phyloP scores from a whole-genome alignment of 2,888 invertebrate genomes.

The Drosophila pseudotalamancana region DNA sequence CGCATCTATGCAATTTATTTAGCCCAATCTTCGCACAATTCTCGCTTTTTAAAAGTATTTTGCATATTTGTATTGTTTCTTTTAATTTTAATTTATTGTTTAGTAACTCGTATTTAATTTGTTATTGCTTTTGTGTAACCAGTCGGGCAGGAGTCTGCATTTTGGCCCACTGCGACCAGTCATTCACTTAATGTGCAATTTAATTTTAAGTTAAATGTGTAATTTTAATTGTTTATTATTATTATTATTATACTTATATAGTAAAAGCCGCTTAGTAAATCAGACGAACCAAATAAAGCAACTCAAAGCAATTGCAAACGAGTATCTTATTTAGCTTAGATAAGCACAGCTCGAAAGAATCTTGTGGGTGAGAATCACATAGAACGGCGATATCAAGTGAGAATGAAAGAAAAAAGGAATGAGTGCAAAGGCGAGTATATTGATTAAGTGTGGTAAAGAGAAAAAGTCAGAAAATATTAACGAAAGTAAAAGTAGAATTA shows the following conservation, averaged over 20 bases:
- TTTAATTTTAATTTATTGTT: constrained; percentile 25
- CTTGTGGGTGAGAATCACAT: background rate
- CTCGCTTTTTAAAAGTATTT: constrained; percentile 68
- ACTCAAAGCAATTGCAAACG: constrained; percentile 28
- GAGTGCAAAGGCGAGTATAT: no score
- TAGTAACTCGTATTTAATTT: constrained; percentile 33
- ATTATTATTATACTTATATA: constrained; percentile 33
- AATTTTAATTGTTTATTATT: constrained; percentile 52
- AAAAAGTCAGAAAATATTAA: background rate
- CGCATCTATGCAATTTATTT: constrained; percentile 36
- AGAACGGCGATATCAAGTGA: background rate
- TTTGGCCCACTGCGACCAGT: constrained; percentile 49
- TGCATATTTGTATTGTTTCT: constrained; percentile 46
- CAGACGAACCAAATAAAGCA: constrained; percentile 60
- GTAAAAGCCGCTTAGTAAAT: constrained; percentile 55
- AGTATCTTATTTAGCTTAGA: background rate
- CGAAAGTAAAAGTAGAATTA: background rate
- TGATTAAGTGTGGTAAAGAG: no score
- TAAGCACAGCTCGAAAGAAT: no score
- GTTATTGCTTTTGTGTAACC: constrained; percentile 39
- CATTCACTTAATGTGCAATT: constrained; percentile 65
- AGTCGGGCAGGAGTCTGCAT: constrained; percentile 50
- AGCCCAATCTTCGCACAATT: constrained; percentile 67
- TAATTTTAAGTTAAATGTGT: constrained; percentile 63
- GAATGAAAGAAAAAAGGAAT: background rate